phyloP scores from a whole-genome alignment of 2,797 vertebrate species.

The Pseudopleuronectes americanus region DNA sequence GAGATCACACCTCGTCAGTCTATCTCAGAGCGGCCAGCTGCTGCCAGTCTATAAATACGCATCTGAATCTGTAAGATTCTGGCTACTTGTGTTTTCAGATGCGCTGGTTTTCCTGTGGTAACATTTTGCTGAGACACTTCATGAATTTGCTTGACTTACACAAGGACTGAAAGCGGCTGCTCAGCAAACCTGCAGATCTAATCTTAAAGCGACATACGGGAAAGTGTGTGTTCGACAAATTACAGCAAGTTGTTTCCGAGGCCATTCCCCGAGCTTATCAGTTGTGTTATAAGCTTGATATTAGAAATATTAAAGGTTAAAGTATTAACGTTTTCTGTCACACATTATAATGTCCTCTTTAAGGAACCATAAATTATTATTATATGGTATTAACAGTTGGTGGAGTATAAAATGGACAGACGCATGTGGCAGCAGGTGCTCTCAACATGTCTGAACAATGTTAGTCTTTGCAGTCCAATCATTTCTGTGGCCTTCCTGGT shows the following conservation, averaged over 20 bases:
- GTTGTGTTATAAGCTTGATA: slow-evolving; percentile 1
- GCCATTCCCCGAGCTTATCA: slow-evolving; percentile 11
- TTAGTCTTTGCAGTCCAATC: background rate
- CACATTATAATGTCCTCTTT: background rate
- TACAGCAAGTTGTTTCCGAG: background rate
- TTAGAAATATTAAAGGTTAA: slow-evolving; percentile 8
- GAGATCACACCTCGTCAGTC: background rate
- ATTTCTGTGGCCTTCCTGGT: background rate
- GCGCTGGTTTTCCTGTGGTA: background rate
- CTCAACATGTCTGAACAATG: background rate
- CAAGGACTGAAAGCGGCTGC: background rate
- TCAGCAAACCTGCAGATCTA: slow-evolving; percentile 35
- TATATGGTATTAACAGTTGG: no score
- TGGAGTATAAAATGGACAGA: no score
- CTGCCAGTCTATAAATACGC: background rate
- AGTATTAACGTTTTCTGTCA: background rate
- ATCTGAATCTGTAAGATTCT: slow-evolving; percentile 1
- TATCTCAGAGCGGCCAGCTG: background rate
- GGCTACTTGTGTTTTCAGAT: slow-evolving; percentile 4
- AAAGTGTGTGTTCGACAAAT: slow-evolving; percentile 20
- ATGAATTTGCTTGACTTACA: slow-evolving; percentile 28
- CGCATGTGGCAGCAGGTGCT: background rate
- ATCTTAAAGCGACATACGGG: slow-evolving; percentile 22
- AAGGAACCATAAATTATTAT: background rate
- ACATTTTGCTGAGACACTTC: slow-evolving; percentile 35